Percentiles rank a stretch among this genome's conserved stretches.
phyloP scores from a whole-genome alignment of 2,888 invertebrate species.

The Malthinus seriepunctatus region DNA sequence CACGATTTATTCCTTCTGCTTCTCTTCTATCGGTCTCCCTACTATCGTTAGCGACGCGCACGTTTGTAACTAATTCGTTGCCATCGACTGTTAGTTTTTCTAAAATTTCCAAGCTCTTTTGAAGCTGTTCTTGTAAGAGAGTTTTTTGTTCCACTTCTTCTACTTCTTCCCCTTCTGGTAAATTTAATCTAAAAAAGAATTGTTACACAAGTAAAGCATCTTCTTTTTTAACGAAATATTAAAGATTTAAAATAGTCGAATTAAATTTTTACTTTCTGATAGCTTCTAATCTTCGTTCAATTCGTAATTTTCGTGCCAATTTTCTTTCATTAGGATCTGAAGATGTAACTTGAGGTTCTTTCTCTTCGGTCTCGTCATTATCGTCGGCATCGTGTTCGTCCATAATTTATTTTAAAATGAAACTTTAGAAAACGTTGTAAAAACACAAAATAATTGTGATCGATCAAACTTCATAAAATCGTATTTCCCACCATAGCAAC shows the following conservation, averaged over 20 bases:
- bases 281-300: constrained; percentile 66
- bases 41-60: constrained; percentile 75
- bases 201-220: too few relatives aligned
- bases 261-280: constrained; percentile 57
- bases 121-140: constrained; percentile 66
- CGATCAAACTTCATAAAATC: constrained; percentile 14
- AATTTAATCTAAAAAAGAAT: constrained; percentile 30
- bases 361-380: constrained; percentile 55
- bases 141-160: constrained; percentile 54
- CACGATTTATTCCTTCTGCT: constrained; percentile 53
- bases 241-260: too few relatives aligned
- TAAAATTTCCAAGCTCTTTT: constrained; percentile 65
- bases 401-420: constrained; percentile 9
- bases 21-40: constrained; percentile 67
- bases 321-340: constrained; percentile 71
- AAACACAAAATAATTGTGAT: constrained; percentile 27
- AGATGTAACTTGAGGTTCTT: constrained; percentile 65
- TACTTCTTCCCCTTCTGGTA: constrained; percentile 33
- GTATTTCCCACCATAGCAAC: constrained; percentile 44
- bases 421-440: background rate
- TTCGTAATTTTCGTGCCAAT: constrained; percentile 68
- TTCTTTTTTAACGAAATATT: too few relatives aligned
- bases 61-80: constrained; percentile 74
- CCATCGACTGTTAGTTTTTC: constrained; percentile 69
- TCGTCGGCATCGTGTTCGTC: constrained; percentile 12